Percentiles rank a stretch among this genome's conserved stretches.
phyloP scores from a whole-genome alignment of 2,888 invertebrate species.

The Volucella inanis region DNA sequence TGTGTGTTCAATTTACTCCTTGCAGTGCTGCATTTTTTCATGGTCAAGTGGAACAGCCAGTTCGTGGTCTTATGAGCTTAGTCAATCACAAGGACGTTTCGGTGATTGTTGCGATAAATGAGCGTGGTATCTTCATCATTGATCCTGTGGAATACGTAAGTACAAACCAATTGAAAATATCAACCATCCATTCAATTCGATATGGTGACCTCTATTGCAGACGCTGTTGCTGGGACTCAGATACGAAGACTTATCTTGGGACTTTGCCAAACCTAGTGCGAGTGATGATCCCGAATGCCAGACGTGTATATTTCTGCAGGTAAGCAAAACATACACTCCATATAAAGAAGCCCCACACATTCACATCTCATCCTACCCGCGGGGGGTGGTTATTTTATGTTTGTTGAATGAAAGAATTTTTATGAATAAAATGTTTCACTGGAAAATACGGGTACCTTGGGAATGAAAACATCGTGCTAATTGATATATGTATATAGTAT shows the following conservation, averaged over 20 bases:
- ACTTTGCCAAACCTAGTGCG: conserved; percentile 93
- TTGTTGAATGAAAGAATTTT: conserved; percentile 24
- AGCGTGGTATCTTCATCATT: conserved; percentile 92
- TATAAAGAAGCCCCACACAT: conserved; percentile 42
- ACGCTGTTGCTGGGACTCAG: conserved; percentile 92
- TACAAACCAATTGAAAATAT: conserved; percentile 75
- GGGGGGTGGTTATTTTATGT: conserved; percentile 14
- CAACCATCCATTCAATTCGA: neutral
- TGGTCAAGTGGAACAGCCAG: conserved; percentile 96
- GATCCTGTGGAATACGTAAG: conserved; percentile 93
- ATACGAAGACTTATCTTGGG: conserved; percentile 96
- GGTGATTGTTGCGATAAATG: conserved; percentile 94
- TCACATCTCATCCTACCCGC: neutral
- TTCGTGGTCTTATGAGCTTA: conserved; percentile 91
- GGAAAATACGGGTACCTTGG: neutral
- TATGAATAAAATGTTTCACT: neutral
- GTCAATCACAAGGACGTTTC: conserved; percentile 94
- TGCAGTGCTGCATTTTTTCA: conserved; percentile 95
- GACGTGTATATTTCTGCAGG: conserved; percentile 95
- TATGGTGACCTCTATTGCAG: conserved; percentile 83
- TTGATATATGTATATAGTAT: conserved; percentile 49
- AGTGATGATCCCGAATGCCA: conserved; percentile 91
- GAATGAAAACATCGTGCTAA: conserved; percentile 34
- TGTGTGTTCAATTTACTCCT: conserved; percentile 34
- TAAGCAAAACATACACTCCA: conserved; percentile 70